Base-by-base conservation (phyloP, 2,797 vertebrate genomes). In the Brachyrhaphis roseni region DNA sequence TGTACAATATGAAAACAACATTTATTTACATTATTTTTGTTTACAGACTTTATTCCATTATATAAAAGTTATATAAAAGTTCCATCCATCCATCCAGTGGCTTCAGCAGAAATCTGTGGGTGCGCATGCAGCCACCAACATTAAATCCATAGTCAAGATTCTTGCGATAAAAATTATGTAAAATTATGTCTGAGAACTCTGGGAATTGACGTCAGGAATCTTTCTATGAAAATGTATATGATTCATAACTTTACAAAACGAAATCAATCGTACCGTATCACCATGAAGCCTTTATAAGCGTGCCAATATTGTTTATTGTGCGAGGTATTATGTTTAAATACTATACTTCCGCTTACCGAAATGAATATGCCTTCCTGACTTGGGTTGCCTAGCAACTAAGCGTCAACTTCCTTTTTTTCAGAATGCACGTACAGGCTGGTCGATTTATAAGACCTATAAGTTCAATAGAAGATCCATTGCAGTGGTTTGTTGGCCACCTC, bases 371-470 rank as follows among this genome's bases (percentile, higher is more conserved):
- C n/a, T 16, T 16, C 71, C n/a, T 47, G 28, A 11, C 72, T 2
- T 57, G 16, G 6, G 93, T 96, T 88, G 89, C 94, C 75, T 90
- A 91, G 95, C 93, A 95, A 95, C 94, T 64, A 16, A 13, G 34
- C 45, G 85, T 88, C 90, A 90, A 84, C 85, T 57, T 84, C n/a
- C 66, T 57, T 82, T 82, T 76, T 16, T 28, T 23, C 76, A 89
- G 91, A 94, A 91, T 86, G 34, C 16, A 49, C 47, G 16, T 7
- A 41, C 84, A 16, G 53, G 12, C 31, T 34, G 53, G 10, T 49
- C 77, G 59, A 18, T 18, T 26, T 49, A 2, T 39, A 75, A 62
- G 11, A 79, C 36, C 26, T 5, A 31, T 89, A 81, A 86, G 78
- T 76, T 20, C 45, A 0, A 3, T 0, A 49, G 59, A 45, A 23